Evolutionary conservation across 2,797 vertebrate genomes (phyloP), one percentile per base, ranked within the genome.

Genomic region (Chromis chromis): DNA sequence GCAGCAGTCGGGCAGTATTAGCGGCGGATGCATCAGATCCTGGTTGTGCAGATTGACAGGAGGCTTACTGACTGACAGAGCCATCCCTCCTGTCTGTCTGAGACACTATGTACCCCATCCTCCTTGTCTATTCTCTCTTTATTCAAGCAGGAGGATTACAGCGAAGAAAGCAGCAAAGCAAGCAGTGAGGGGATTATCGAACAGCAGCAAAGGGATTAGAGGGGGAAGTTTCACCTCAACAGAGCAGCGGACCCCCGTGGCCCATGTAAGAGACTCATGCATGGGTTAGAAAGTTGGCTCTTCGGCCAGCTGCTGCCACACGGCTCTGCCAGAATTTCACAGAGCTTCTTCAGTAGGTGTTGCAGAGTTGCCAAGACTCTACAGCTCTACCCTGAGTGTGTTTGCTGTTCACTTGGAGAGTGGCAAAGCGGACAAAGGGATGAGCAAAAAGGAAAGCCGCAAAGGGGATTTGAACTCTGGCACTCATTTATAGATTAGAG

Each of bases 121-220:
- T 86, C 62, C 74, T 74, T n/a, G 53, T 77, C 75, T 79, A 72
- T 78, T 79, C 75, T 77, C 58, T 85, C 84, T 86, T 87, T 78
- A 90, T 88, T 91, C 81, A 79, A 81, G 74, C 72, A 69, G 84
- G 67, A 62, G 87, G 88, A 91, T 91, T 90, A 92, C 84, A 76
- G 89, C 59, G 64, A 83, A 88, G 88, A 87, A 89, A 89, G 86
- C 82, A 87, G 81, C 88, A 82, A 84, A 83, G 86, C 82, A 84
- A 88, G 86, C 88, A 89, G 78, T 52, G 81, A 81, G 76, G 78
- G 86, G 90, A 90, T 92, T 92, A 91, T 75, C 9, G 62, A 80
- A 65, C 59, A 79, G 84, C 84, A 79, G 90, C 81, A 81, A 70
- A 86, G 67, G 90, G 88, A 90, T 91, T 89, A 89, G 77, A 79